These are phyloP conservation scores for Sebastes minor DNA, from an alignment of 2,797 vertebrate genomes.

Conservation along the genomic window DNA sequence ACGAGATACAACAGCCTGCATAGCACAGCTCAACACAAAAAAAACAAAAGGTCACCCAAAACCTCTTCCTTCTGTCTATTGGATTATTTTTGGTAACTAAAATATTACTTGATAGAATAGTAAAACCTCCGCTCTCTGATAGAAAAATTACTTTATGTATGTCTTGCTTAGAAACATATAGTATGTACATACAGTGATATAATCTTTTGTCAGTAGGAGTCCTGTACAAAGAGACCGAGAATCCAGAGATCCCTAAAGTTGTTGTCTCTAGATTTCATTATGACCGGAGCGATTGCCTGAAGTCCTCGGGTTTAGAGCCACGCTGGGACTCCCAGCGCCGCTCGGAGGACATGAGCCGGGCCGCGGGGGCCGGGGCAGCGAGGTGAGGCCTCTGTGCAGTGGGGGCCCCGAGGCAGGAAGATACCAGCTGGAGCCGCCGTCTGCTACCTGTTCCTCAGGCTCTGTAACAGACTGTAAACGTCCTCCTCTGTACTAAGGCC, in stretches of 20 bases:
- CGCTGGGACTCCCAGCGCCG: slow-evolving; percentile 13
- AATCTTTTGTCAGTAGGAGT: slow-evolving; percentile 61
- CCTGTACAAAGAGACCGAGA: slow-evolving; percentile 65
- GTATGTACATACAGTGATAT: slow-evolving; percentile 75
- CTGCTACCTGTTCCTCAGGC: slow-evolving; percentile 88
- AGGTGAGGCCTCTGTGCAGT: slow-evolving; percentile 39
- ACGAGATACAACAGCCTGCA: slow-evolving; percentile 83
- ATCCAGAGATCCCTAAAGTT: slow-evolving; percentile 47
- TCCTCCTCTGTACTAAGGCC: slow-evolving; percentile 92
- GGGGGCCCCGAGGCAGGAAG: neutral
- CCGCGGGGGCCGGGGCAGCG: slow-evolving; percentile 23
- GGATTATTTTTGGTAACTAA: slow-evolving; percentile 77
- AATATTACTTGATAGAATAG: slow-evolving; percentile 76
- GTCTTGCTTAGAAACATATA: slow-evolving; percentile 77
- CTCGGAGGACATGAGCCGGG: slow-evolving; percentile 11
- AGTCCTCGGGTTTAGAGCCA: slow-evolving; percentile 10
- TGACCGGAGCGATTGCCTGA: slow-evolving; percentile 28
- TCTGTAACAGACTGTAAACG: slow-evolving; percentile 92
- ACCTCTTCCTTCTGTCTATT: slow-evolving; percentile 37
- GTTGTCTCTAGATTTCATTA: slow-evolving; percentile 22
- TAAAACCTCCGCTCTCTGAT: slow-evolving; percentile 76
- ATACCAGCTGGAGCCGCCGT: slow-evolving; percentile 17
- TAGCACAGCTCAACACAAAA: slow-evolving; percentile 72
- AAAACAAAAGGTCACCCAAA: slow-evolving; percentile 36
- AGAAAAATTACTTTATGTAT: slow-evolving; percentile 77